Evolutionary conservation across 1,140 invertebrate genomes (phyloP), one percentile per base, ranked within the genome.

Genomic region (Cardiocondyla obscurior): DNA sequence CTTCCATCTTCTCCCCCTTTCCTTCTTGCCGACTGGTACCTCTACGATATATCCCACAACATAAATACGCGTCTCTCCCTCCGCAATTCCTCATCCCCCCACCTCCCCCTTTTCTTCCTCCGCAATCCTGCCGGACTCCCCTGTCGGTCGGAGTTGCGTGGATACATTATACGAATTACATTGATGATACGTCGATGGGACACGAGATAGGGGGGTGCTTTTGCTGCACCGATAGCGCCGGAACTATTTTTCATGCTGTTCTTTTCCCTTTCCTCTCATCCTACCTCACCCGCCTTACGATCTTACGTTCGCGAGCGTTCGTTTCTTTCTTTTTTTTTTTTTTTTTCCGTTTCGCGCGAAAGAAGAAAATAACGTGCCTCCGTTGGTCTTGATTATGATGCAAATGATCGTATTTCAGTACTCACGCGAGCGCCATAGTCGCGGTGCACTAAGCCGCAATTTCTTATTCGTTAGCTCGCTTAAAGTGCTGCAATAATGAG

Each of bases 161-260:
- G 84, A 88, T 88, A 89, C 87, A 88, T 89, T 89, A 89, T 89
- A 88, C 86, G 87, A 89, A 89, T 89, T 89, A 89, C 87, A 89
- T 89, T 53, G 87, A 89, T 86, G 87, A 89, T 89, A 89, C 81
- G 84, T 86, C 87, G 87, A 89, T 89, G 86, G 76, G 87, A 88
- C 86, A 84, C 74, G 84, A 89, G 87, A 89, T 89, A 89, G 83
- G 83, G 76, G 85, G 76, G 81, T 62, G 55, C 73, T 74, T 79
- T 64, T 60, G 76, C 84, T 44, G 62, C 44, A 44, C 69, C 81
- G 72, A 89, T 89, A 82, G 58, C 62, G 72, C 51, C 73, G 82
- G 42, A 84, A 77, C 88, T 83, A 89, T 84, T 89, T 89, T 89
- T 90, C 86, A 77, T 81, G 36, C 51, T 30, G 65, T 39, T 30